A percentile compares a stretch with the other conserved stretches of the same genome.
Conservation (phyloP, 2,888 invertebrate genomes). For the Chrysolina oricalcia region DNA sequence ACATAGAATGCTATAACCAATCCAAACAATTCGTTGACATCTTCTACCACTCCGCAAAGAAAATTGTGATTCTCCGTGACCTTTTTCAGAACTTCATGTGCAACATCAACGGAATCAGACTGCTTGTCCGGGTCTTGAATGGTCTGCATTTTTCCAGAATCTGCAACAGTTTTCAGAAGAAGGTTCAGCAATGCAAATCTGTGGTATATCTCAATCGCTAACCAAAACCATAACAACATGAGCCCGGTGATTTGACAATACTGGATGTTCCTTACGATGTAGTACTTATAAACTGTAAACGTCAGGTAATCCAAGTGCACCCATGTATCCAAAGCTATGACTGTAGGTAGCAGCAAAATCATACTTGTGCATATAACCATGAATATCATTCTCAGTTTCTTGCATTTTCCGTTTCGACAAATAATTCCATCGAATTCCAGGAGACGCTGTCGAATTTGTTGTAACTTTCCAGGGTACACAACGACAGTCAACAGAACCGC, state of each 20-base stretch:
- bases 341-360: neutral
- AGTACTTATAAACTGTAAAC: neutral
- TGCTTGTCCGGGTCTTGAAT: neutral
- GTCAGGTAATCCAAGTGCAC: neutral
- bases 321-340: neutral
- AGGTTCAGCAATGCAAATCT: slow-evolving; percentile 32
- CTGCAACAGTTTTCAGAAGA: neutral
- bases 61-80: no score
- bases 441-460: no score
- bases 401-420: neutral
- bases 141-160: neutral
- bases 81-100: neutral
- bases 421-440: neutral
- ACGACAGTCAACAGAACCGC: neutral
- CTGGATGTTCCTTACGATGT: slow-evolving; percentile 20
- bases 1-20: no score
- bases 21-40: no score
- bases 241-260: slow-evolving; percentile 6
- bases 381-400: neutral
- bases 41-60: no score
- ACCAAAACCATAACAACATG: slow-evolving; percentile 29
- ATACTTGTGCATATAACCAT: neutral
- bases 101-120: neutral
- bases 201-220: slow-evolving; percentile 29
- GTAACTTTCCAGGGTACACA: neutral